Evolutionary conservation across 2,797 vertebrate genomes (phyloP), one percentile per base, ranked within the genome.

Genomic region (Clarias platycephalus): DNA sequence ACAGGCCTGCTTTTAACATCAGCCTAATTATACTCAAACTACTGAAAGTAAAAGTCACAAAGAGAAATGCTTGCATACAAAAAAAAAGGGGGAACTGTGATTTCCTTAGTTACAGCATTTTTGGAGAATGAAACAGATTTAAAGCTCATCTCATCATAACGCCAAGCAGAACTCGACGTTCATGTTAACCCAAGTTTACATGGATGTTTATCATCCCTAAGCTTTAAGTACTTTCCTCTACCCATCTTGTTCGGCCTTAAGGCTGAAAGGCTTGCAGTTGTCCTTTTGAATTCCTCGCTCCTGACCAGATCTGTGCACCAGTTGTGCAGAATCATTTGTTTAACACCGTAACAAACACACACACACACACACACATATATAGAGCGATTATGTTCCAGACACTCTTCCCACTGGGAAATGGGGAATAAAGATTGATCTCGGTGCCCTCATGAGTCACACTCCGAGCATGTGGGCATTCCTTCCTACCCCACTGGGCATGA

Each of bases 381-480:
- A 49, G 1, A 40, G 67, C 31, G 78, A 60, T 86, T 78, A 26
- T 44, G 77, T 87, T 87, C 82, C 86, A 79, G 81, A 57, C 40
- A 58, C 57, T 83, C 78, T 68, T 16, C 37, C 81, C 81, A 62
- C 18, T 75, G 67, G 79, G 74, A 84, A 72, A 81, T 72, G 49
- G 28, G 74, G n/a, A 77, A 63, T 22, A 83, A 77, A 81, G 83
- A 81, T 88, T 87, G 84, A 86, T 88, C 78, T 82, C 72, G 63
- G 55, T 18, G 79, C 37, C 53, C 79, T 86, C 81, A 57, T 87
- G 86, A 88, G 82, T 88, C 86, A 86, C 60, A 22, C 62, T 80
- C 31, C 16, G 66, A 84, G 86, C 74, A 88, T 87, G 82, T 84
- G 82, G 75, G 82, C 86, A 88, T 88, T 87, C 88, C 75, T 40